These are phyloP conservation scores for Standfussiana lucernea DNA, from an alignment of 2,888 invertebrate species.

Conservation along the genomic window DNA sequence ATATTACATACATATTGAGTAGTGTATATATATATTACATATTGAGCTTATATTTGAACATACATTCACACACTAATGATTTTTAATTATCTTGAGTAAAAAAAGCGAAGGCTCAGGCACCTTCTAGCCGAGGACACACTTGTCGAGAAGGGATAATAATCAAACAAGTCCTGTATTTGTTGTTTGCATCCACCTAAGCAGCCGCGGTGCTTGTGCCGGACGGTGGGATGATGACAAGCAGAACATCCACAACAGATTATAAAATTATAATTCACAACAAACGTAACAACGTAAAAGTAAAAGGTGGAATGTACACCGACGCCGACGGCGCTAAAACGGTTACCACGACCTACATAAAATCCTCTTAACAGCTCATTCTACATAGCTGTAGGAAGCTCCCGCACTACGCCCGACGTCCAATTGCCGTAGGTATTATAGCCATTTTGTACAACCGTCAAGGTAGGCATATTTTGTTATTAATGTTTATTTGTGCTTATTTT, in stretches of 20 bases:
- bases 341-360: no score
- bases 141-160: not conserved
- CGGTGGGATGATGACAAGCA: not conserved
- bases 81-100: not conserved
- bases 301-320: no score
- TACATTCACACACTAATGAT: not conserved
- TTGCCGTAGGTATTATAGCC: no score
- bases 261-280: no score
- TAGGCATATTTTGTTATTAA: no score
- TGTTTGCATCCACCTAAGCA: not conserved
- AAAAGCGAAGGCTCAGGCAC: not conserved
- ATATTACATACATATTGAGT: no score
- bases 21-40: no score
- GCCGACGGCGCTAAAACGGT: no score
- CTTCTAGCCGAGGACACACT: not conserved
- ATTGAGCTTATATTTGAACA: not conserved
- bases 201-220: not conserved
- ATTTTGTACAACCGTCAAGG: no score
- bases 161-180: not conserved
- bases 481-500: no score
- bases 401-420: no score
- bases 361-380: not conserved
- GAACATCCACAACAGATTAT: not conserved
- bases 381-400: not conserved
- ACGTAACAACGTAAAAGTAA: no score